Evolutionary conservation across 2,797 vertebrate genomes (phyloP).

Genomic region (Octomys mimax): DNA sequence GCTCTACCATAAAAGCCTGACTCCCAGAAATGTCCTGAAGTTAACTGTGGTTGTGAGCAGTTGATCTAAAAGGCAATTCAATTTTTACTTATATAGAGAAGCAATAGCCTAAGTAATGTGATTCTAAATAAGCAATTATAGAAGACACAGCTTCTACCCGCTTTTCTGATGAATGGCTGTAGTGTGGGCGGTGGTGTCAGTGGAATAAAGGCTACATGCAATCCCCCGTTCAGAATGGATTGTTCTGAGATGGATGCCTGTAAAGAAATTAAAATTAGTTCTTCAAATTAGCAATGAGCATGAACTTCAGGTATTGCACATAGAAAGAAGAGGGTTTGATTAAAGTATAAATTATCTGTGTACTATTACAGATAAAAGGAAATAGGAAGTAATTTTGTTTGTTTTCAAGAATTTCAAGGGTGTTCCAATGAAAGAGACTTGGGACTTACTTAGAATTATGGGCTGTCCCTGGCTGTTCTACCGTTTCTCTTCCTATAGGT

Average conservation of each 20-base stretch:
- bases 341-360: neutral
- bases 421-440: neutral
- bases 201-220: neutral
- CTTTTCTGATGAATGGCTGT: neutral
- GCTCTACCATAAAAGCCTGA: neutral
- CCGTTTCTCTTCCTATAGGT: neutral
- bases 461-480: neutral
- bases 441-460: neutral
- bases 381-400: neutral
- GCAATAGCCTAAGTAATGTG: neutral
- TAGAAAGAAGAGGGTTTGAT: neutral
- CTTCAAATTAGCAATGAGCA: neutral
- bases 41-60: neutral
- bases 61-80: neutral
- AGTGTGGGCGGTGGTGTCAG: neutral
- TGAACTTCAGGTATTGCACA: neutral
- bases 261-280: neutral
- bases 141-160: neutral
- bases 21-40: neutral
- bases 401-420: constrained; percentile 26
- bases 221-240: accelerated
- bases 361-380: neutral
- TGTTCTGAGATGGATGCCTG: neutral
- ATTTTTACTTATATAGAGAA: neutral
- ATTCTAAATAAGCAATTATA: neutral